phyloP scores from a whole-genome alignment of 2,797 vertebrate genomes.

The Acrossocheilus wenchowensis region DNA sequence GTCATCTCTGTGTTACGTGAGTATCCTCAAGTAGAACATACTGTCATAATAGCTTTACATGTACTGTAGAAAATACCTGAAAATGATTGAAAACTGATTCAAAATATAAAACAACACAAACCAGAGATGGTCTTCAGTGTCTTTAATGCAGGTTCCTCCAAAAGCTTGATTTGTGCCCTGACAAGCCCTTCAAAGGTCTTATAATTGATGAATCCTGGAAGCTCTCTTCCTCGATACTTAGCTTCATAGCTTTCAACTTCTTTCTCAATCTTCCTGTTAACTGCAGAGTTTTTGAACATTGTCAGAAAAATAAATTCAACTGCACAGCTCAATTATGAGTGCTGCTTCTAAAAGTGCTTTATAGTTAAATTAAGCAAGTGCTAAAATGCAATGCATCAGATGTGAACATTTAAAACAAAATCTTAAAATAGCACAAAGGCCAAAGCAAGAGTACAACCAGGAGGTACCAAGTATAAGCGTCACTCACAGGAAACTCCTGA shows the following conservation, averaged over 20 bases:
- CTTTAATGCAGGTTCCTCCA: conserved; percentile 82
- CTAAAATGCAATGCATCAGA: not conserved
- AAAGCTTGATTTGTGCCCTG: conserved; percentile 75
- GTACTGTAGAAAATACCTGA: not conserved
- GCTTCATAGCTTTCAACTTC: conserved; percentile 74
- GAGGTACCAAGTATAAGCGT: not conserved
- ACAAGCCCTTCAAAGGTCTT: conserved; percentile 84
- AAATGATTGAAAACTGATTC: not conserved
- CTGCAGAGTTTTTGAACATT: conserved; percentile 66
- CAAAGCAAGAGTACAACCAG: too few species aligned
- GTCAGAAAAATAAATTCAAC: not conserved
- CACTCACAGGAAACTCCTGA: conserved; percentile 69
- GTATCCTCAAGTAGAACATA: not conserved
- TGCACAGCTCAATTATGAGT: not conserved
- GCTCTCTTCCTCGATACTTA: conserved; percentile 82
- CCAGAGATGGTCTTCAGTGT: conserved; percentile 75
- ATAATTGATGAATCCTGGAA: conserved; percentile 87
- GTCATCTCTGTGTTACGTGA: not conserved
- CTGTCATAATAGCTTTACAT: not conserved
- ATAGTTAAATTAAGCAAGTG: not conserved
- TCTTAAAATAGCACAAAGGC: too few species aligned
- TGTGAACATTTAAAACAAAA: not conserved
- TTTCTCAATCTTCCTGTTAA: conserved; percentile 53
- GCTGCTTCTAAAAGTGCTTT: not conserved
- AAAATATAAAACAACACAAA: conserved; percentile 45